Base-by-base conservation (phyloP, 2,888 invertebrate genomes). In the Dasypogon diadema region DNA sequence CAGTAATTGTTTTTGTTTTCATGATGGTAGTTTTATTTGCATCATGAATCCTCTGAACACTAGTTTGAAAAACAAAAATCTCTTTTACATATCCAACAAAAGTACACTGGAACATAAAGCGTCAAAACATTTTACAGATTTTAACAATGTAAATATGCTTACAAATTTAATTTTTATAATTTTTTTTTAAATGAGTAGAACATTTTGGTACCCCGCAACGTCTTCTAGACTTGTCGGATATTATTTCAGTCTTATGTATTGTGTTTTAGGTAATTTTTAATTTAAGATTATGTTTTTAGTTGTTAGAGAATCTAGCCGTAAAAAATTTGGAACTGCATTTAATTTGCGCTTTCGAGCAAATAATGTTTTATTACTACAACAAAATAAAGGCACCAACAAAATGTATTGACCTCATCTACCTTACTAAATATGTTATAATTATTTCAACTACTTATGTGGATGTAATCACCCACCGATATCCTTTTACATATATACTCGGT, bases 331-430 rank as follows among this genome's bases (percentile, higher is more conserved):
- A 42, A 42, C 42, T 42, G 42, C 8, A n/a, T 8, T 51, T 5
- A 46, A 24, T 24, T 46, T 42, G 2, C 14, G 8, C 6, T 65
- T 56, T 56, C 12, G n/a, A 12, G 46, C 65, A 46, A 24, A n/a
- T 46, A 22, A 48, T 58, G 51, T 8, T 22, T 48, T 46, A 14
- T 65, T 65, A 26, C 24, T 24, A 22, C 21, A 16, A 48, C 42
- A 65, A 65, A 42, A 46, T 46, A 46, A 65, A 65, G 65, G 65
- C 65, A 65, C 65, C 65, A 65, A 65, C 10, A n/a, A 65, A 65
- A 65, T 51, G 1, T 51, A 51, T 51, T 65, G 65, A 65, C 46
- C 24, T 22, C 22, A 46, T 65, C 46, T 24, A 65, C 37, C 14
- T 65, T 65, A 65, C 48, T 0, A 46, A 42, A 65, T 65, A 65